A percentile compares a stretch with the other conserved stretches of the same genome.
phyloP scores from a whole-genome alignment of 2,113 vertebrate genomes.

The Cheilinus undulatus region DNA sequence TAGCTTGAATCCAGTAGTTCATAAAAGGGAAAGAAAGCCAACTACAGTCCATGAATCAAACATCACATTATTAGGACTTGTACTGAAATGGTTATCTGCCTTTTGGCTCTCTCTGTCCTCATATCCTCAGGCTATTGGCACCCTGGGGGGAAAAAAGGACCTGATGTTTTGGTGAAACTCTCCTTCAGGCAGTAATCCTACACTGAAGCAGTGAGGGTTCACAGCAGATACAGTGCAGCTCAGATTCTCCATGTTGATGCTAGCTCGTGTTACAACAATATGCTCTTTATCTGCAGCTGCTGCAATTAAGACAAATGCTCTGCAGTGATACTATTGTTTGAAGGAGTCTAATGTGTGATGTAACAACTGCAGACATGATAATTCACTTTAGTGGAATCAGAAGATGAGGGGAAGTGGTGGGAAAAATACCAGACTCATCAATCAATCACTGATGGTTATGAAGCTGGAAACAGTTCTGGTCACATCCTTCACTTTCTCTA shows the following conservation, averaged over 20 bases:
- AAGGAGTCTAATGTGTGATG: conserved; percentile 17
- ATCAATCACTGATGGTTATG: conserved; percentile 26
- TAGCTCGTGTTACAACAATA: conserved; percentile 9
- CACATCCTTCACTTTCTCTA: conserved; percentile 37
- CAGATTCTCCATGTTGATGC: conserved; percentile 30
- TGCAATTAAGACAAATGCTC: conserved; percentile 10
- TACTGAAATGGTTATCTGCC: background rate
- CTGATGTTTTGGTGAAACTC: conserved; percentile 37
- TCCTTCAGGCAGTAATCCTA: conserved; percentile 49
- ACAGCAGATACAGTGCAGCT: conserved; percentile 59
- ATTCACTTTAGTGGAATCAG: conserved; percentile 45
- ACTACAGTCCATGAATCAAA: background rate
- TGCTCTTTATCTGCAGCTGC: conserved; percentile 5
- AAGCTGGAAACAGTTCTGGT: conserved; percentile 16
- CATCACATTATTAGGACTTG: no score
- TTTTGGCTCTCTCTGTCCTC: background rate
- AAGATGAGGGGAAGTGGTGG: conserved; percentile 49
- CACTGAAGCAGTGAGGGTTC: conserved; percentile 17
- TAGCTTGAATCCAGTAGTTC: background rate
- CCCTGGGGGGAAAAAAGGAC: conserved; percentile 19
- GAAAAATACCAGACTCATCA: conserved; percentile 37
- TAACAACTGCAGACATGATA: background rate
- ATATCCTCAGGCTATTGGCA: conserved; percentile 5
- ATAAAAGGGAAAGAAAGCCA: background rate
- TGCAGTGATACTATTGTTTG: conserved; percentile 1